Evolutionary conservation across 1,140 invertebrate genomes (phyloP).

Genomic region (Eupristina koningsbergeri): DNA sequence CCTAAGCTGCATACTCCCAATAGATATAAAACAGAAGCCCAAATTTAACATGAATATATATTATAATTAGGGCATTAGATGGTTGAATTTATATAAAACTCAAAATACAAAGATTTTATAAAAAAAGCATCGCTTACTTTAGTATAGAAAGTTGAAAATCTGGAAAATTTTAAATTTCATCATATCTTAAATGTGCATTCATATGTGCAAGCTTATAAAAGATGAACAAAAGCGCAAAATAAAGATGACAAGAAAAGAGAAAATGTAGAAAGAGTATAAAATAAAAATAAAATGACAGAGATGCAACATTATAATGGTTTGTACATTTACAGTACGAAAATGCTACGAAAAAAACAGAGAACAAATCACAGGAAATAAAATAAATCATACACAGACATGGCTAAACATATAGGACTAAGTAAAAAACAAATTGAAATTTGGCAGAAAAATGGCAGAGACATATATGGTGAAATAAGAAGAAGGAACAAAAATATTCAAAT

Average conservation of each 20-base stretch:
- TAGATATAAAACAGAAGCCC: background rate
- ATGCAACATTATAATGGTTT: background rate
- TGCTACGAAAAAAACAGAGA: no score
- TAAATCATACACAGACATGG: no score
- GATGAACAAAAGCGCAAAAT: conserved; percentile 27
- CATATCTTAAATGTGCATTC: conserved; percentile 2
- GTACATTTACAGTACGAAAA: background rate
- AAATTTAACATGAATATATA: background rate
- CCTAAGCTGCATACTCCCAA: background rate
- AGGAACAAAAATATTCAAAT: no score
- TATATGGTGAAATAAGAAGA: no score
- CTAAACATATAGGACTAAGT: no score
- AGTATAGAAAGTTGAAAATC: conserved; percentile 7
- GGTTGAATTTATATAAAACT: conserved; percentile 3
- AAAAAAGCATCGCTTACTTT: background rate
- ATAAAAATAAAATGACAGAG: background rate
- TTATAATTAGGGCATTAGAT: background rate
- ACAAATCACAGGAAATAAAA: no score
- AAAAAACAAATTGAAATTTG: no score
- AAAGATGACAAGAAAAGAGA: conserved; percentile 3
- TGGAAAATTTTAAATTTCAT: conserved; percentile 40
- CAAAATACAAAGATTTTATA: background rate
- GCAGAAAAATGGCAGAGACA: no score
- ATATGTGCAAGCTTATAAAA: background rate
- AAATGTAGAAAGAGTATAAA: conserved; percentile 31